Percentiles rank a stretch among this genome's conserved stretches.
Conservation (phyloP, 2,113 vertebrate genomes). For the Archilochus colubris region DNA sequence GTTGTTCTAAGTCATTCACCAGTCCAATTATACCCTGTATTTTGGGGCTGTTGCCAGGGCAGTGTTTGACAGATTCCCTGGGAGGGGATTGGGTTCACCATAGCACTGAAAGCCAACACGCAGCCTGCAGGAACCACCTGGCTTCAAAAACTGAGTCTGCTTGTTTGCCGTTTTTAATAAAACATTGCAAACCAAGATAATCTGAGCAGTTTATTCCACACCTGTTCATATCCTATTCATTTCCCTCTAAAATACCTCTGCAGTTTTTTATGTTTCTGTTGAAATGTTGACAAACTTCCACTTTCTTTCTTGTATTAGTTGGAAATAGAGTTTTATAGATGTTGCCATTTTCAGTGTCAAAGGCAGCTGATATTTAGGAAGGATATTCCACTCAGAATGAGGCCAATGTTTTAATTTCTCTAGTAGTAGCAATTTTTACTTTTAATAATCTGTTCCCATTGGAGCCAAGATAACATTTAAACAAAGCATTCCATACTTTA, state of each 20-base stretch:
- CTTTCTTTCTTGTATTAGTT: not conserved
- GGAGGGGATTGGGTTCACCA: not conserved
- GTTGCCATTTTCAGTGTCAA: not conserved
- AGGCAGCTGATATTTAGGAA: not conserved
- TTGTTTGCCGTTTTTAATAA: not conserved
- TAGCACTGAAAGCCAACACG: not conserved
- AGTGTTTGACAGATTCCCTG: not conserved
- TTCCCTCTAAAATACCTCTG: not conserved
- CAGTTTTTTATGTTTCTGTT: not conserved
- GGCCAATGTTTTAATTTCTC: not conserved
- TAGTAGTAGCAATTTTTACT: not conserved
- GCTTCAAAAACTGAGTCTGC: not conserved
- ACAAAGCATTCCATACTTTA: not conserved
- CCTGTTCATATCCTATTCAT: not conserved
- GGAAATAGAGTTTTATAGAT: not conserved
- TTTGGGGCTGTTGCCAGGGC: not conserved
- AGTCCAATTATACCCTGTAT: not conserved
- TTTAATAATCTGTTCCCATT: not conserved
- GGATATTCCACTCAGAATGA: not conserved
- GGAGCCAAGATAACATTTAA: not conserved
- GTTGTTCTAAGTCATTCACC: not conserved
- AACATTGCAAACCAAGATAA: not conserved
- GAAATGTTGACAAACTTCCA: not conserved
- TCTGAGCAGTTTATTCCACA: not conserved
- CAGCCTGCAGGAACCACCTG: not conserved